Evolutionary conservation across 1,140 invertebrate species (phyloP), one percentile per base, ranked within the genome.

Genomic region (Neotoxoptera formosana): DNA sequence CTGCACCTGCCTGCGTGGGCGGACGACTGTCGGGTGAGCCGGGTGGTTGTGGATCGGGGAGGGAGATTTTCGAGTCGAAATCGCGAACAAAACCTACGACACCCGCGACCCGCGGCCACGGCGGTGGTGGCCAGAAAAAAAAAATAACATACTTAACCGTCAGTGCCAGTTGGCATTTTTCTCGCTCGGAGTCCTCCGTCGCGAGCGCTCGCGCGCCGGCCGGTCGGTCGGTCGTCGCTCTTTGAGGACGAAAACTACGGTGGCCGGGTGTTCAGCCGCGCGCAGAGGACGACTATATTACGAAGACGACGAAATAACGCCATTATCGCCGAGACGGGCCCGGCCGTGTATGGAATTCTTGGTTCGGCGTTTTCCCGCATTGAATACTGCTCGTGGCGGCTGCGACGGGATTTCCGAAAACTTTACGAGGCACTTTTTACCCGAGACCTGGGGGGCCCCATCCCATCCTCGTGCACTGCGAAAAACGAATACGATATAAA

Each of bases 111-210:
- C 60, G 6, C 51, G 7, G 51, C 51, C 51, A 53, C 14, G 21
- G 51, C 51, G 47, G 14, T n/a, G 51, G 14, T n/a, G 51, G 23
- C 53, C 51, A n/a, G 60, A 89, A 20, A 11, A 9, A 9, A 90
- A 89, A 90, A 67, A 76, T n/a, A 76, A 76, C 14, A 7, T 25
- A 60, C 14, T 41, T 41, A 41, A 76, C 60, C 60, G n/a, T 36
- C 25, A 45, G 53, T 90, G 89, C 89, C 89, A 90, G 89, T 90
- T 90, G 89, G 89, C 89, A 67, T 90, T 90, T 90, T 90, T 67
- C 53, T 90, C 53, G 88, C 25, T 7, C 89, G 56, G 17, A 20
- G 48, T 34, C 20, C 86, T 47, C 30, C 30, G 87, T 48, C 11
- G n/a, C 34, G 20, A 48, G 84, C 41, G 86, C 47, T n/a, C n/a